A percentile compares a stretch with the other conserved stretches of the same genome.
Conservation (phyloP, 2,113 vertebrate genomes). For the Serilophus lunatus region DNA sequence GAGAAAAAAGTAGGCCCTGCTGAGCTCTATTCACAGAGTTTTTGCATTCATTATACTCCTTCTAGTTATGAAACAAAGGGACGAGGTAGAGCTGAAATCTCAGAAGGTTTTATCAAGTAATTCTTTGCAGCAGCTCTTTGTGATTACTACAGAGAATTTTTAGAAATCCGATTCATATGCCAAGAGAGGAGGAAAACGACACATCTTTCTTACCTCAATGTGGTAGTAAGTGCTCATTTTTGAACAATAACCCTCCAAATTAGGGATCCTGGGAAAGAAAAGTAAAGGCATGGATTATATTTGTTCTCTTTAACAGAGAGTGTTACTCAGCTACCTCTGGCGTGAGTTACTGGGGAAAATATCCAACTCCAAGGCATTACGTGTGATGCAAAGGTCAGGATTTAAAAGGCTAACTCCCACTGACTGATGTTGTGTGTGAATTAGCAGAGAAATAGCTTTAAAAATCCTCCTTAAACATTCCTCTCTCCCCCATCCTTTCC, state of each 20-base stretch:
- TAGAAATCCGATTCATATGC: background rate
- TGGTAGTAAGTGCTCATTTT: background rate
- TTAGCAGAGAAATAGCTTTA: background rate
- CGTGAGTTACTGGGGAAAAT: background rate
- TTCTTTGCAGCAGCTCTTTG: constrained; percentile 42
- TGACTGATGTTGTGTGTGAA: background rate
- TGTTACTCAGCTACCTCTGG: background rate
- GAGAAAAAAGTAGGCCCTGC: constrained; percentile 53
- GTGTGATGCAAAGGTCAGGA: background rate
- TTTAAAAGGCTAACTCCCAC: background rate
- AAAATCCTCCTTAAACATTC: background rate
- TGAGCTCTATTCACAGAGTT: constrained; percentile 57
- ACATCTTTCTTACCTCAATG: background rate
- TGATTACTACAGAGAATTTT: constrained; percentile 48
- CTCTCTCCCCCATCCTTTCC: background rate
- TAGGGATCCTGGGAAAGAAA: background rate
- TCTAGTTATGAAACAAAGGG: constrained; percentile 41
- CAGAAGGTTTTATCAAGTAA: constrained; percentile 54
- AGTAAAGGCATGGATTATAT: fast-evolving
- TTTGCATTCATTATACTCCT: constrained; percentile 64
- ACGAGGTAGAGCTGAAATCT: constrained; percentile 51
- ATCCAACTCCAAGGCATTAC: background rate
- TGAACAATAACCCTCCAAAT: background rate
- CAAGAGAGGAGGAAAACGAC: background rate
- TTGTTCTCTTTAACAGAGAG: background rate